Evolutionary conservation across 2,797 vertebrate genomes (phyloP).

Genomic region (Borostomias antarcticus): DNA sequence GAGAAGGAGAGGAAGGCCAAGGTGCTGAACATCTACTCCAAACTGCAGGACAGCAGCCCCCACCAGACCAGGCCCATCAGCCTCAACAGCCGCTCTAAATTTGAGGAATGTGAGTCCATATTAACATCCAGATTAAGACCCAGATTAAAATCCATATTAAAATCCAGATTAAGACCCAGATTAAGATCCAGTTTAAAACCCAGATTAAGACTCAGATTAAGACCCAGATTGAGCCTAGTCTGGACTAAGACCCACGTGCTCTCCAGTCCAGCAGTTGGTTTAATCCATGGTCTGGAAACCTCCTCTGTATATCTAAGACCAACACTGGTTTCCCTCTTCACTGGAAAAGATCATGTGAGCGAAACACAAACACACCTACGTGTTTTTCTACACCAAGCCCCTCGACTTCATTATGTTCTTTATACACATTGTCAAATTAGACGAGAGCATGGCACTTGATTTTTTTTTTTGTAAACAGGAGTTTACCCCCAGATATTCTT

Average conservation of each 20-base stretch:
- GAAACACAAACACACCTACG: constrained; percentile 36
- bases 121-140: too few species aligned
- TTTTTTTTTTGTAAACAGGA: constrained; percentile 48
- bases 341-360: constrained; percentile 16
- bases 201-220: too few species aligned
- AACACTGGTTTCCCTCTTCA: not conserved
- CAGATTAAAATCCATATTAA: too few species aligned
- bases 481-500: constrained; percentile 52
- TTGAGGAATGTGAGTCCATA: constrained; percentile 72
- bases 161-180: too few species aligned
- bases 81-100: constrained; percentile 57
- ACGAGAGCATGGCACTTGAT: constrained; percentile 69
- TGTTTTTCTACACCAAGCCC: constrained; percentile 24
- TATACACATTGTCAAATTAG: constrained; percentile 11
- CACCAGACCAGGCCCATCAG: constrained; percentile 13
- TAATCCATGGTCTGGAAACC: not conserved
- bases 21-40: constrained; percentile 67
- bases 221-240: too few species aligned
- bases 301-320: not conserved
- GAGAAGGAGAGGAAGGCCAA: constrained; percentile 47
- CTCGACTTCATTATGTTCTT: constrained; percentile 44
- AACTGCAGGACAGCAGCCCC: constrained; percentile 55
- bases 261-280: not conserved
- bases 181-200: too few species aligned
- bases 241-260: too few species aligned